Percentiles rank a stretch among this genome's conserved stretches.
These are phyloP conservation scores for Drosophila yooni DNA, from an alignment of 2,888 invertebrate species.

Conservation along the genomic window DNA sequence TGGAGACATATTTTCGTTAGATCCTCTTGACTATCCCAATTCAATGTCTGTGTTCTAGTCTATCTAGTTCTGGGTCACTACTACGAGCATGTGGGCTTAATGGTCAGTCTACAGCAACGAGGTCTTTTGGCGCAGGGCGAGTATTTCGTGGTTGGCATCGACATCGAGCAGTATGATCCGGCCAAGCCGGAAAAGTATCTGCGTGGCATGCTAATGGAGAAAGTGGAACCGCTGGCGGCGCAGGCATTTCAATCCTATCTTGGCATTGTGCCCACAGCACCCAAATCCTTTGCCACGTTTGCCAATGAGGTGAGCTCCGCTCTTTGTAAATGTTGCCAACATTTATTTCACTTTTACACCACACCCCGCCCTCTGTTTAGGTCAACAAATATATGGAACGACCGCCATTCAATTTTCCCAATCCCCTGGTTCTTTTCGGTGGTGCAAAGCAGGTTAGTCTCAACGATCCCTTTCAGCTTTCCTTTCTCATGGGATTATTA, in stretches of 20 bases:
- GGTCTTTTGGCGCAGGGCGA: constrained; percentile 94
- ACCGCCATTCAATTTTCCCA: constrained; percentile 95
- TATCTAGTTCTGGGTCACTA: constrained; percentile 95
- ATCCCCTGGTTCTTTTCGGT: constrained; percentile 90
- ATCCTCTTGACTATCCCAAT: not conserved
- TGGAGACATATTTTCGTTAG: constrained; percentile 35
- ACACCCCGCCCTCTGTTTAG: constrained; percentile 81
- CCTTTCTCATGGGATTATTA: constrained; percentile 8
- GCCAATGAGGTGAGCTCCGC: constrained; percentile 85
- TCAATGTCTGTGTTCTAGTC: constrained; percentile 86
- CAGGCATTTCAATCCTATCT: constrained; percentile 93
- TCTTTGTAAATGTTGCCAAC: not conserved
- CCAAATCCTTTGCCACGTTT: constrained; percentile 90
- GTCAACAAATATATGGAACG: constrained; percentile 93
- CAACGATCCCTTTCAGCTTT: not conserved
- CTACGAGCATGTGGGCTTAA: constrained; percentile 95
- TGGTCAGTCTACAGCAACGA: constrained; percentile 93
- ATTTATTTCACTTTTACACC: constrained; percentile 2
- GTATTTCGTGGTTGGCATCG: constrained; percentile 96
- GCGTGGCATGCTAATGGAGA: constrained; percentile 89
- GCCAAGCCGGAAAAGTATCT: constrained; percentile 92
- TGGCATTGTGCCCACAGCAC: constrained; percentile 92
- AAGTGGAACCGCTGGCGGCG: constrained; percentile 86
- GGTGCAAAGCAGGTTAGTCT: constrained; percentile 89
- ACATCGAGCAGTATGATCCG: constrained; percentile 94